Conservation (phyloP, 2,888 invertebrate genomes). For the Dastarcus helophoroides region DNA sequence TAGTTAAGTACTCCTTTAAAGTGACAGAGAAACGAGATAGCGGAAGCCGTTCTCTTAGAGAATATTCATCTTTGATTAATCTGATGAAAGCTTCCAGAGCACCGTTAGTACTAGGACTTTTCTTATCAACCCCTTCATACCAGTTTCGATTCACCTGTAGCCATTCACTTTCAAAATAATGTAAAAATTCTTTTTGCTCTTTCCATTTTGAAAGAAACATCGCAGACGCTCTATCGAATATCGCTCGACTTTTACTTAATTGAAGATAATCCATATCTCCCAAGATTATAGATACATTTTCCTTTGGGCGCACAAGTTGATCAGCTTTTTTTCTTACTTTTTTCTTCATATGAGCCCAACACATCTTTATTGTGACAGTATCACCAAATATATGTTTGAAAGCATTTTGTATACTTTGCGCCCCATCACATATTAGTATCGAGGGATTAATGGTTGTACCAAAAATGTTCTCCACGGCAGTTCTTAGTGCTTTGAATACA, state of each 20-base stretch:
- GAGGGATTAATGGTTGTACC: constrained; percentile 12
- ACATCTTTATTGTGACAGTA: constrained; percentile 7
- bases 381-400: constrained; percentile 6
- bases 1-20: constrained; percentile 9
- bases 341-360: constrained; percentile 8
- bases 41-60: constrained; percentile 9
- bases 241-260: constrained; percentile 3
- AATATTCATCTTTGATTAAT: constrained; percentile 12
- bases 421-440: constrained; percentile 1
- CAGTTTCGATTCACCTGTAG: constrained; percentile 9
- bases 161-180: constrained; percentile 11
- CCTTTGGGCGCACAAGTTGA: constrained; percentile 6
- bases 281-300: constrained; percentile 4
- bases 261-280: constrained; percentile 4
- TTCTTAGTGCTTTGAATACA: constrained; percentile 14
- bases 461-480: constrained; percentile 4
- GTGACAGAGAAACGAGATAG: constrained; percentile 10
- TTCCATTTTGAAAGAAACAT: constrained; percentile 5
- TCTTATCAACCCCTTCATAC: constrained; percentile 10
- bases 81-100: constrained; percentile 11
- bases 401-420: not conserved
- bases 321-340: constrained; percentile 4
- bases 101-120: constrained; percentile 9
- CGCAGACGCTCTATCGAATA: constrained; percentile 3
- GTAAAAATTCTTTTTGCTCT: constrained; percentile 8